Percentiles rank a stretch among this genome's conserved stretches.
phyloP scores from a whole-genome alignment of 2,113 vertebrate genomes.

The Garra rufa region DNA sequence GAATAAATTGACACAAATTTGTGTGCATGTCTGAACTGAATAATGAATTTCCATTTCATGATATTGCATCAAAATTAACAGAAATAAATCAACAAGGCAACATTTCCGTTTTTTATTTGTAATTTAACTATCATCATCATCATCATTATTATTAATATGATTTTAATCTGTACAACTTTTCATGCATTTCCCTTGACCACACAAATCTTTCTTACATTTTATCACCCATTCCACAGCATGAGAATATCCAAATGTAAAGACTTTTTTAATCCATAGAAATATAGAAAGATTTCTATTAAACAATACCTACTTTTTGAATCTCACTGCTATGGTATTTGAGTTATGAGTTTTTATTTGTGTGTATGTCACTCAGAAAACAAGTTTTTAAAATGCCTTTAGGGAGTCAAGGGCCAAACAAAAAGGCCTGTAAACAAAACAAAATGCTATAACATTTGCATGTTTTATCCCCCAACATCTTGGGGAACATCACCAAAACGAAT shows the following conservation, averaged over 20 bases:
- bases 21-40: background rate
- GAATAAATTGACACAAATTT: background rate
- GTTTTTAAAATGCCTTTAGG: background rate
- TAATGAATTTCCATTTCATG: background rate
- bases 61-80: background rate
- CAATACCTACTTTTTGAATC: background rate
- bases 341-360: background rate
- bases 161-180: too few species aligned
- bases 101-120: too few species aligned
- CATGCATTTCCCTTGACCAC: too few species aligned
- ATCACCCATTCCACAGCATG: background rate
- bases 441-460: too few species aligned
- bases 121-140: too few species aligned
- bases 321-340: background rate
- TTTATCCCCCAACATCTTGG: too few species aligned
- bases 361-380: background rate
- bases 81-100: background rate
- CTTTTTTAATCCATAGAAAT: background rate
- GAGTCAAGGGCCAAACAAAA: background rate
- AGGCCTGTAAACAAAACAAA: too few species aligned
- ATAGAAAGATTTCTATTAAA: background rate
- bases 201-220: background rate
- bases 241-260: background rate
- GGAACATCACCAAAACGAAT: too few species aligned
- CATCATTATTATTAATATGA: too few species aligned